Conservation (phyloP, 2,113 vertebrate genomes). For the Noctilio leporinus region DNA sequence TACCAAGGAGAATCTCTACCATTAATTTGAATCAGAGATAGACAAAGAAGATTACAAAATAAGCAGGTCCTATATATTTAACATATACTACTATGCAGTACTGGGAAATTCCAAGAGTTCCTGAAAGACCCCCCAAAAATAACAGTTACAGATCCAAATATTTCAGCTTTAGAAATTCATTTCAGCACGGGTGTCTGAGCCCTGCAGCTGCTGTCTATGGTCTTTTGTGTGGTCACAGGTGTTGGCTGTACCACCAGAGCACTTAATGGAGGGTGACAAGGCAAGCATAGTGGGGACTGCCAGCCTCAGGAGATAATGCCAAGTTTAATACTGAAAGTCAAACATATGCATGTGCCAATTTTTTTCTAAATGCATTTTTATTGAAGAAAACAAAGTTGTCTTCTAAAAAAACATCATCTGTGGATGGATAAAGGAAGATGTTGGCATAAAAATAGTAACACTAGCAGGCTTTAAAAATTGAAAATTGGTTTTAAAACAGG, state of each 20-base stretch:
- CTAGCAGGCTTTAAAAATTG: not conserved
- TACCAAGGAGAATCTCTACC: not conserved
- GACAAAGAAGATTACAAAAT: not conserved
- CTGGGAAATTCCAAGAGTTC: slow-evolving; percentile 44
- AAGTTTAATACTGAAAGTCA: slow-evolving; percentile 79
- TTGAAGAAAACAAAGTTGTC: slow-evolving; percentile 78
- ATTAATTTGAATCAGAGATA: not conserved
- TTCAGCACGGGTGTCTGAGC: slow-evolving; percentile 78
- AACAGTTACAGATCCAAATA: slow-evolving; percentile 72
- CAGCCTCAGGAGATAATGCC: slow-evolving; percentile 76
- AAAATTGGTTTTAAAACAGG: not conserved
- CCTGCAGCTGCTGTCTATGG: slow-evolving; percentile 77
- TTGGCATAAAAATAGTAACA: not conserved
- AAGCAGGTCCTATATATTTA: not conserved
- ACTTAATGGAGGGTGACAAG: slow-evolving; percentile 74
- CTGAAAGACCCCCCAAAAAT: slow-evolving; percentile 71
- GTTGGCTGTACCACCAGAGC: slow-evolving; percentile 75
- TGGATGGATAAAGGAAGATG: slow-evolving; percentile 54
- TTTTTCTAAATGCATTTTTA: slow-evolving; percentile 78
- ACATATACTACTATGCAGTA: slow-evolving; percentile 4
- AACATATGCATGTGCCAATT: slow-evolving; percentile 75
- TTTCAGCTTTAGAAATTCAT: slow-evolving; percentile 78
- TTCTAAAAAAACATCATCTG: slow-evolving; percentile 68
- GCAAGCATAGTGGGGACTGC: slow-evolving; percentile 75
- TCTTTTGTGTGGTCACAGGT: slow-evolving; percentile 82